Conservation (phyloP, 2,113 vertebrate genomes). For the Microcebus lehilahytsara region DNA sequence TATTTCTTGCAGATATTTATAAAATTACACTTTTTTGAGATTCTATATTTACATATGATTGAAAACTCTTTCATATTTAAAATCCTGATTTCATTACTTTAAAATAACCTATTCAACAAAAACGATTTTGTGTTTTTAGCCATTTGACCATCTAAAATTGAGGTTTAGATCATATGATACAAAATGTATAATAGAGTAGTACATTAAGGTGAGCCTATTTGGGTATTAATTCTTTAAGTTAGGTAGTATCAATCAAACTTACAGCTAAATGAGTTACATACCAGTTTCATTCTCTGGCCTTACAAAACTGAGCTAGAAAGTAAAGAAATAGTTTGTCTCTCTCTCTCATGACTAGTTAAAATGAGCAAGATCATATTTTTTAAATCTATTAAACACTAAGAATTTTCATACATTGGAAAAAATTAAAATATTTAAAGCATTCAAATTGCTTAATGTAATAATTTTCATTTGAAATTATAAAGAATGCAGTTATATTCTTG, state of each 20-base stretch:
- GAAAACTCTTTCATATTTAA: not conserved
- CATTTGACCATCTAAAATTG: not conserved
- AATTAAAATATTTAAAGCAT: not conserved
- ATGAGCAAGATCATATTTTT: not conserved
- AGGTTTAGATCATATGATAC: not conserved
- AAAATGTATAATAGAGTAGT: not conserved
- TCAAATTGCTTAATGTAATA: not conserved
- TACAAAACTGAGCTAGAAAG: not conserved
- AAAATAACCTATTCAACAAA: not conserved
- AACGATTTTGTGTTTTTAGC: not conserved
- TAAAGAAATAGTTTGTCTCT: not conserved
- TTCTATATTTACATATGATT: not conserved
- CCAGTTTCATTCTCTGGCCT: not conserved
- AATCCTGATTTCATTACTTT: not conserved
- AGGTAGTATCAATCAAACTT: not conserved
- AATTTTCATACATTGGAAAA: not conserved
- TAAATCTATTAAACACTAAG: not conserved
- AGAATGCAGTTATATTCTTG: not conserved
- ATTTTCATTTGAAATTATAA: constrained; percentile 2
- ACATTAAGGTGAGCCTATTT: not conserved
- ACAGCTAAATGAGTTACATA: not conserved
- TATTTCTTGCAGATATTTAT: not conserved
- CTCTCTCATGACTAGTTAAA: not conserved
- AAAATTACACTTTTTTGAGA: not conserved
- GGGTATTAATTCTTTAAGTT: not conserved